Evolutionary conservation across 2,113 vertebrate species (phyloP), one percentile per base, ranked within the genome.

Genomic region (Ovis canadensis): DNA sequence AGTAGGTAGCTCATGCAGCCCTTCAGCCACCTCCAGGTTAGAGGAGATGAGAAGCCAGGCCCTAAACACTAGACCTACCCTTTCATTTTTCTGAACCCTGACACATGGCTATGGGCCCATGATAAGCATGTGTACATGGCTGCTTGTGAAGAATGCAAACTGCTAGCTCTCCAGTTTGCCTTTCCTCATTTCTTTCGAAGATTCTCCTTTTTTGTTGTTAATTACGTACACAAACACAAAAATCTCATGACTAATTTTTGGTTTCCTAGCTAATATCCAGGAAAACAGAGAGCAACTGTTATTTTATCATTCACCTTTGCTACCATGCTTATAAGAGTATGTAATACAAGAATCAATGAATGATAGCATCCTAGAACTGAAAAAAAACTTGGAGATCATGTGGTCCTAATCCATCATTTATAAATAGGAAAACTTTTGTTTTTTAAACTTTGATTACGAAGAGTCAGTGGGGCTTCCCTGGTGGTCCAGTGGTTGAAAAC

Each of bases 191-290:
- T 97, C 85, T 95, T 85, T 64, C 40, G 29, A 96, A 97, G 71
- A 97, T 36, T 71, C 9, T 36, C 27, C 96, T 93, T 62, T 74
- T 40, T 64, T 52, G 43, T 64, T 52, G 43, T 88, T 59, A 45
- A 90, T 85, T 95, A 85, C 14, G 12, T 85, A 9, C n/a, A 88
- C 88, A 85, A 90, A 88, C 45, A 85, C 17, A 71, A 82, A 83
- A 97, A 94, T 67, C 13, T 85, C 77, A 91, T 64, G 84, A 92
- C 25, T 52, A 84, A 55, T 52, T 84, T 87, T 71, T 96, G 31
- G 40, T 71, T 95, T 95, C 77, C 48, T 95, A 94, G 88, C 14
- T 92, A 94, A 90, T 90, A 94, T 27, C 83, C 62, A 97, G 60
- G 88, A 96, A 90, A 94, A 87, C 1, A 92, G 52, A 90, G 94